Percentiles rank a stretch among this genome's conserved stretches.
These are phyloP conservation scores for Pelagia noctiluca DNA, from an alignment of 30 jellyfish, hydroid and myxozoan species.

Conservation along the genomic window DNA sequence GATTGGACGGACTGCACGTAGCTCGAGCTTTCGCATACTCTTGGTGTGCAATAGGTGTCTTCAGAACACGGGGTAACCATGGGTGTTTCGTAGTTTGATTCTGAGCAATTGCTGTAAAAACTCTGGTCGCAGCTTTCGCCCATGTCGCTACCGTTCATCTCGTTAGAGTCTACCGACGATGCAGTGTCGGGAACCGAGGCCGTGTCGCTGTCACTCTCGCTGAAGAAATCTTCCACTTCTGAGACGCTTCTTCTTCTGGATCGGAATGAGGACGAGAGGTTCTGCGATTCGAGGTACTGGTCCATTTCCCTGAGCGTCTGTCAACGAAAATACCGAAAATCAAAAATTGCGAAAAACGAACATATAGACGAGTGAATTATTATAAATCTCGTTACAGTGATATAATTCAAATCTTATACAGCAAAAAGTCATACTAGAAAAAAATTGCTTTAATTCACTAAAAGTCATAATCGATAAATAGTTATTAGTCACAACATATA, in stretches of 20 bases:
- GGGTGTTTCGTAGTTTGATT: conserved; percentile 31
- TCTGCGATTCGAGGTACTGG: conserved; percentile 82
- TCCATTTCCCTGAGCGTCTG: conserved; percentile 99
- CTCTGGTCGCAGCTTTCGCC: conserved; percentile 63
- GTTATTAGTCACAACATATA: too few species aligned
- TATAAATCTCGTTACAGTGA: too few species aligned
- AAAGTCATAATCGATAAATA: too few species aligned
- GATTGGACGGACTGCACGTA: conserved; percentile 58
- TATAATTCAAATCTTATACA: too few species aligned
- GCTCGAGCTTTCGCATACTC: conserved; percentile 32
- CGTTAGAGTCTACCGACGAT: conserved; percentile 80
- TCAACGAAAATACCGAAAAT: conserved; percentile 27
- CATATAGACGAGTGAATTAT: too few species aligned
- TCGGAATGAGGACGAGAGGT: conserved; percentile 53
- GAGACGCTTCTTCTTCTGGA: conserved; percentile 81
- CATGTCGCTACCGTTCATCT: conserved; percentile 33
- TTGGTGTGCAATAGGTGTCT: conserved; percentile 35
- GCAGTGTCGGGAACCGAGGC: conserved; percentile 88
- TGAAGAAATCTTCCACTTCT: conserved; percentile 90
- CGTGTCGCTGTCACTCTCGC: conserved; percentile 96
- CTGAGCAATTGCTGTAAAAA: conserved; percentile 51
- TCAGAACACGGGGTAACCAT: conserved; percentile 35
- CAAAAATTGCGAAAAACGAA: too few species aligned
- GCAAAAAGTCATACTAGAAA: too few species aligned
- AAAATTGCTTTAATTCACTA: too few species aligned